Evolutionary conservation across 2,797 vertebrate species (phyloP).

Genomic region (Emys orbicularis): DNA sequence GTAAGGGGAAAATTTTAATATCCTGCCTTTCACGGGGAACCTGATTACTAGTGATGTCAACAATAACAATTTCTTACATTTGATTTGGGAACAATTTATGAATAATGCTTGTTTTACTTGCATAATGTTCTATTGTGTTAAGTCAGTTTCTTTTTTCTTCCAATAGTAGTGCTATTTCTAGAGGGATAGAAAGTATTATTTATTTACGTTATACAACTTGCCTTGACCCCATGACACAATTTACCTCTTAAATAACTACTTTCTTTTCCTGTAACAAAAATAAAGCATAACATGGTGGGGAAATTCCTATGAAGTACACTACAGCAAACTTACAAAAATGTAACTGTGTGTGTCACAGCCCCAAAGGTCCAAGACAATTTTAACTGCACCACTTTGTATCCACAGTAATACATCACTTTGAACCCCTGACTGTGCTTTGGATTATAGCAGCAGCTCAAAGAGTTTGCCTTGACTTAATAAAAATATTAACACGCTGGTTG

Average conservation of each 20-base stretch:
- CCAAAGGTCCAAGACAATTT: slow-evolving; percentile 57
- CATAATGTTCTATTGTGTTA: background rate
- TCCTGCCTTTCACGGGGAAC: background rate
- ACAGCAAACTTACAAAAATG: slow-evolving; percentile 36
- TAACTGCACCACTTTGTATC: slow-evolving; percentile 26
- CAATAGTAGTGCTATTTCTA: background rate
- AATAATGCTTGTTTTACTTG: background rate
- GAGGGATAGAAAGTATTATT: background rate
- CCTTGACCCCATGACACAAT: slow-evolving; percentile 2
- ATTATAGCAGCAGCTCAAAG: slow-evolving; percentile 35
- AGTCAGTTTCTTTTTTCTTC: background rate
- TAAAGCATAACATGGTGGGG: background rate
- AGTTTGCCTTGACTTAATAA: slow-evolving; percentile 51
- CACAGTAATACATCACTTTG: slow-evolving; percentile 31
- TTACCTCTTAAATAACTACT: background rate
- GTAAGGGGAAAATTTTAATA: background rate
- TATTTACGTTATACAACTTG: background rate
- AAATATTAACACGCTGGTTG: slow-evolving; percentile 28
- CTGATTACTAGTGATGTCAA: background rate
- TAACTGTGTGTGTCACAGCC: background rate
- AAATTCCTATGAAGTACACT: slow-evolving; percentile 33
- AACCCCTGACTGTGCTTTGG: slow-evolving; percentile 49
- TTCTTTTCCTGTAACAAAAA: slow-evolving; percentile 24
- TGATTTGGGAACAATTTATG: background rate
- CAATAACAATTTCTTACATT: rapidly evolving